phyloP scores from a whole-genome alignment of 2,797 vertebrate genomes.

The Tarsius wallacei region DNA sequence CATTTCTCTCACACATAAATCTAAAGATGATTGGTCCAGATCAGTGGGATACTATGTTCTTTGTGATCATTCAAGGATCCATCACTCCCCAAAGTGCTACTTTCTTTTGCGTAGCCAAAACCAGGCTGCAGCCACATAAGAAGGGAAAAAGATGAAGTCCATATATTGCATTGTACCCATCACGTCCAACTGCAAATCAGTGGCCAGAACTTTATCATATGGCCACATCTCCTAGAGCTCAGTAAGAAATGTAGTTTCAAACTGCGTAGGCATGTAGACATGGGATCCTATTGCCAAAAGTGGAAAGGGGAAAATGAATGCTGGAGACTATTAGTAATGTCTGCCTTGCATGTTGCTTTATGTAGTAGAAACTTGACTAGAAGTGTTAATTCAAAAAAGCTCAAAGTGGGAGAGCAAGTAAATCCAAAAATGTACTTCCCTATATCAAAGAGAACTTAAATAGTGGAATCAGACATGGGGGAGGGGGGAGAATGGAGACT shows the following conservation, averaged over 20 bases:
- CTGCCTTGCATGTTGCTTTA: not conserved
- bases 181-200: not conserved
- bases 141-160: not conserved
- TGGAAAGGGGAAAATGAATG: not conserved
- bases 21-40: not conserved
- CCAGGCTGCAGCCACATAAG: not conserved
- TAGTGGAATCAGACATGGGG: not conserved
- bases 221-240: not conserved
- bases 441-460: conserved; percentile 52
- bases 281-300: not conserved
- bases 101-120: not conserved
- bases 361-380: not conserved
- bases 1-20: not conserved
- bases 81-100: not conserved
- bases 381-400: conserved; percentile 46
- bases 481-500: not conserved
- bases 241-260: not conserved
- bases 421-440: conserved; percentile 34
- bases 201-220: not conserved
- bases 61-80: not conserved
- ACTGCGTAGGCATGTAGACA: not conserved
- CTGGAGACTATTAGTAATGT: not conserved
- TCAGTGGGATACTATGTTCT: not conserved
- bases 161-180: not conserved
- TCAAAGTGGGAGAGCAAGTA: conserved; percentile 55